phyloP scores from a whole-genome alignment of 2,888 invertebrate genomes.

The Thymelicus sylvestris region DNA sequence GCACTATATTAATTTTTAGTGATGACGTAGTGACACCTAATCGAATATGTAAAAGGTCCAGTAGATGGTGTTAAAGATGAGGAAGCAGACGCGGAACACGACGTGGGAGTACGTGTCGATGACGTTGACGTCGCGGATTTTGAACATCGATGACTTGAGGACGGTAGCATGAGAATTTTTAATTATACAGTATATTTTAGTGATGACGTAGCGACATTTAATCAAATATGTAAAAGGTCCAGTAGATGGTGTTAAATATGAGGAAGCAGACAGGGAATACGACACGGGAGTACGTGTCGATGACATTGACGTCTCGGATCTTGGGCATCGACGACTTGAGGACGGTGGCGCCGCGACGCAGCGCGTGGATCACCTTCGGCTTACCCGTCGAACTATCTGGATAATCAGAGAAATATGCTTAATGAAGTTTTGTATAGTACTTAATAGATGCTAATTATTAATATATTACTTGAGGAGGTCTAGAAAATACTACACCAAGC shows the following conservation, averaged over 20 bases:
- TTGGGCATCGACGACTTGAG: conserved; percentile 96
- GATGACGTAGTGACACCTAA: conserved; percentile 56
- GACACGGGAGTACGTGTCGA: conserved; percentile 98
- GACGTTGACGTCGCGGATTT: conserved; percentile 98
- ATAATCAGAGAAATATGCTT: conserved; percentile 44
- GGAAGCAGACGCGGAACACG: conserved; percentile 97
- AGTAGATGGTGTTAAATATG: conserved; percentile 97
- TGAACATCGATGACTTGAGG: conserved; percentile 95
- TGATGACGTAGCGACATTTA: conserved; percentile 53
- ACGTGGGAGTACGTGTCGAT: conserved; percentile 99
- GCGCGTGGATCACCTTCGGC: conserved; percentile 91
- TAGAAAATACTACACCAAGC: no score
- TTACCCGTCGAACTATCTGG: conserved; percentile 84
- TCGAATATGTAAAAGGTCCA: conserved; percentile 93
- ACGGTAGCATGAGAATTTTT: conserved; percentile 86
- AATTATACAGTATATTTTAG: no score
- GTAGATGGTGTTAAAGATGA: conserved; percentile 97
- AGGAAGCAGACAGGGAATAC: conserved; percentile 98
- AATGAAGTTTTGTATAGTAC: no score
- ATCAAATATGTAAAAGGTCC: conserved; percentile 95
- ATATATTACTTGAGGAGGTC: no score
- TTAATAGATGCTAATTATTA: no score
- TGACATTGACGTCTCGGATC: conserved; percentile 98
- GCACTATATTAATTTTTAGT: no score
- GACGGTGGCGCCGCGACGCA: conserved; percentile 93